A percentile compares a stretch with the other conserved stretches of the same genome.
phyloP scores from a whole-genome alignment of 2,888 invertebrate genomes.

The Pasiphila rectangulata region DNA sequence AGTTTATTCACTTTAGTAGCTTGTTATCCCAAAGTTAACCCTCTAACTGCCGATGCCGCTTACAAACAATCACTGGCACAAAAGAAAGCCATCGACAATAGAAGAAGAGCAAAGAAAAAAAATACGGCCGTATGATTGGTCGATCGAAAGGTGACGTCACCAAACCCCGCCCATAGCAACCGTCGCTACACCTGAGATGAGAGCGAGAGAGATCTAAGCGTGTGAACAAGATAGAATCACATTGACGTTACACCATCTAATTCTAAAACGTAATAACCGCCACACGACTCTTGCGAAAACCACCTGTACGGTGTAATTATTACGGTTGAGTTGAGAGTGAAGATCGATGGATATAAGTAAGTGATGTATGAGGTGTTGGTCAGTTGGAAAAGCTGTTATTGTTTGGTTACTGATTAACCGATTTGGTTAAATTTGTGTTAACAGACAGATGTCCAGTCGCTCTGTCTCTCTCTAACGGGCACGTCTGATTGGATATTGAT shows the following conservation, averaged over 20 bases:
- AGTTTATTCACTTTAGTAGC: constrained; percentile 43
- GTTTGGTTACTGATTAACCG: constrained; percentile 80
- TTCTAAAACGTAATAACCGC: constrained; percentile 33
- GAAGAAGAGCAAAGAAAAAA: constrained; percentile 61
- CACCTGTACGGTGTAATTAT: accelerated
- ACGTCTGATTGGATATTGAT: constrained; percentile 66
- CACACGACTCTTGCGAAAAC: constrained; percentile 22
- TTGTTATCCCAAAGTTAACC: constrained; percentile 59
- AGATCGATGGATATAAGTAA: constrained; percentile 24
- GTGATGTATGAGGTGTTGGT: constrained; percentile 48
- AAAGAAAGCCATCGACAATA: constrained; percentile 65
- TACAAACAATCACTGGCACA: constrained; percentile 57
- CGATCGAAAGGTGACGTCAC: constrained; percentile 68
- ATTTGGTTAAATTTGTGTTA: constrained; percentile 79
- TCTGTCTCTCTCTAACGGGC: constrained; percentile 49
- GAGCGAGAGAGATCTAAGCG: constrained; percentile 56
- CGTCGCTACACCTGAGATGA: constrained; percentile 77
- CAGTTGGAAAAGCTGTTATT: constrained; percentile 79
- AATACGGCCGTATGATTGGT: constrained; percentile 59
- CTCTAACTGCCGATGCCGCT: constrained; percentile 35
- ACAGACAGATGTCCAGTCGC: constrained; percentile 69
- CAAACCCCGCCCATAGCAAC: constrained; percentile 75
- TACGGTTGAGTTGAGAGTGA: constrained; percentile 35
- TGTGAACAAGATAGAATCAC: constrained; percentile 61
- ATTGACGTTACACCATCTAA: constrained; percentile 42